Percentiles rank a stretch among this genome's conserved stretches.
phyloP scores from a whole-genome alignment of 35 echinoderm and acorn worm species.

The Holothuria glaberrima region DNA sequence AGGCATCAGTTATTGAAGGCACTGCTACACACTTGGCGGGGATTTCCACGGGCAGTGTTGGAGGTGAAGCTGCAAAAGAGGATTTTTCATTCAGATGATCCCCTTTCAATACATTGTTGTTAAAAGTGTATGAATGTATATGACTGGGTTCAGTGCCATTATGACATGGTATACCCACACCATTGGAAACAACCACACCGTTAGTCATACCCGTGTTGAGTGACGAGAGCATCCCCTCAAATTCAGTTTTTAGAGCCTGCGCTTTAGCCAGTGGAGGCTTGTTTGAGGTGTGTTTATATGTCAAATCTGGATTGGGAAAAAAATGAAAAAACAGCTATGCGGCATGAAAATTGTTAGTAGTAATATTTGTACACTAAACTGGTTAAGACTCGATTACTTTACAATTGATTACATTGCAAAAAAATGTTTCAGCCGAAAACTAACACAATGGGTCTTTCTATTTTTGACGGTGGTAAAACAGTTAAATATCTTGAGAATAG shows the following conservation, averaged over 20 bases:
- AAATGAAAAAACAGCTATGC: constrained; percentile 20
- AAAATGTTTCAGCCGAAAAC: no score
- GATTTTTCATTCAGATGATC: constrained; percentile 25
- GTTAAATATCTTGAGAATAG: no score
- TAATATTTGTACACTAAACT: no score
- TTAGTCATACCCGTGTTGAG: no score
- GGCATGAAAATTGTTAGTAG: no score
- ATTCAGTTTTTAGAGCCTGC: constrained; percentile 17
- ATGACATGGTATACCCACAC: background rate
- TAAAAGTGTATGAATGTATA: background rate
- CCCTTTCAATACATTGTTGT: background rate
- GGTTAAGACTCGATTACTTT: no score
- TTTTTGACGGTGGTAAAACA: no score
- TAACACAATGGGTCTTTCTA: no score
- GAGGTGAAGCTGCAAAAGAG: constrained; percentile 1
- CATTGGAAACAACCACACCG: no score
- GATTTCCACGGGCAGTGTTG: background rate
- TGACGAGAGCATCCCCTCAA: constrained; percentile 23
- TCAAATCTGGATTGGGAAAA: constrained; percentile 31
- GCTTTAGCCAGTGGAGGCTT: constrained; percentile 9
- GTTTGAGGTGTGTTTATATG: constrained; percentile 30
- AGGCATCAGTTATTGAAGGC: constrained; percentile 76
- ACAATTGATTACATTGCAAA: no score
- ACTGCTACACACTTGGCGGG: constrained; percentile 56
- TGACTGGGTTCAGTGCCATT: background rate